Evolutionary conservation across 2,113 vertebrate species (phyloP), one percentile per base, ranked within the genome.

Genomic region (Passer domesticus): DNA sequence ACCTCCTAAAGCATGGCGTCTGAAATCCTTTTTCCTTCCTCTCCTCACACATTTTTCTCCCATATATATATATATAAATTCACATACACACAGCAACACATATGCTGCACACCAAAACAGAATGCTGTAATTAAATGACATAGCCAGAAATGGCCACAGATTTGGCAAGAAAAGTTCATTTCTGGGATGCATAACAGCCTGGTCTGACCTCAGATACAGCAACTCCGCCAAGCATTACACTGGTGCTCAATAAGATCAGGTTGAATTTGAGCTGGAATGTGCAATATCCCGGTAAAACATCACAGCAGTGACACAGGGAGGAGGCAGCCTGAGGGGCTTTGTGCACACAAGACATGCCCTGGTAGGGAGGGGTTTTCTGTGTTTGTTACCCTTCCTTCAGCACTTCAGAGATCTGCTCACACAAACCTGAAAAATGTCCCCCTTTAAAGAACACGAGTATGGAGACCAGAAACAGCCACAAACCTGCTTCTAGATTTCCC

Each of bases 171-270:
- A 46, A 67, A 43, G 15, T 78, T 44, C 0, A 2, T 50, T 87
- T 60, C 62, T 50, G n/a, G 13, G 8, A 50, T 23, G 37, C 3
- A 31, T 11, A 37, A 68, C 2, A 4, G 30, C 41, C 49, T 37
- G 30, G 19, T 22, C 27, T 69, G 37, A 64, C 12, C 22, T 49
- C 52, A 49, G n/a, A 35, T 2, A 3, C 27, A 39, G 7, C 0
- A 10, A 53, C 23, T 11, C 6, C 33, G 55, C 10, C 49, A 73
- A 74, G 30, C 10, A 6, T 20, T 35, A 33, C 0, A 0, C 0
- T 17, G 10, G 16, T 30, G 56, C 19, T 35, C 88, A 31, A 20
- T 7, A 47, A 37, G 13, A 25, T 24, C 20, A 7, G 13, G 43
- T 62, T 62, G 33, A 46, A 27, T 23, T 15, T n/a, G 2, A 7